Conservation (phyloP, 2,888 invertebrate genomes). For the Lysandra coridon region DNA sequence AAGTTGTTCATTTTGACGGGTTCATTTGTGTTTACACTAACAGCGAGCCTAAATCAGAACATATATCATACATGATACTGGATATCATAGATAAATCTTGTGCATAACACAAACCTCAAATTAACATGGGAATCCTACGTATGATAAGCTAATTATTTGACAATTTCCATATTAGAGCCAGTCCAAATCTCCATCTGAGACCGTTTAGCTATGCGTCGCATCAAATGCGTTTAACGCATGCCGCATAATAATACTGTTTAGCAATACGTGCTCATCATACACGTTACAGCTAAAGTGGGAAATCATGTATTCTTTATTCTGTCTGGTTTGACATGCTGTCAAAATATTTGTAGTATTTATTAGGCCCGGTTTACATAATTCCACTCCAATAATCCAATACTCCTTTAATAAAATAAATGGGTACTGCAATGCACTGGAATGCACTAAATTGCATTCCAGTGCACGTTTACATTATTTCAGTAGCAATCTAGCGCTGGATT, state of each 20-base stretch:
- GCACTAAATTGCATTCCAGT: too few species aligned
- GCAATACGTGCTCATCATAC: slow-evolving; percentile 26
- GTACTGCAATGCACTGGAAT: too few species aligned
- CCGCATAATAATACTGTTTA: slow-evolving; percentile 31
- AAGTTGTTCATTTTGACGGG: too few species aligned
- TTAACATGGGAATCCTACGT: neutral
- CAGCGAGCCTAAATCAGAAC: too few species aligned
- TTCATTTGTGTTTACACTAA: too few species aligned
- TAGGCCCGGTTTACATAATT: too few species aligned
- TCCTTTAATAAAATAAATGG: too few species aligned
- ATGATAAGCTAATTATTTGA: slow-evolving; percentile 1
- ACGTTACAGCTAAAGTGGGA: neutral
- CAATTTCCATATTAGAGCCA: neutral
- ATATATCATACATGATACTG: too few species aligned
- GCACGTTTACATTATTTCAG: too few species aligned
- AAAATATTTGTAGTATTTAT: neutral
- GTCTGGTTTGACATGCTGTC: neutral
- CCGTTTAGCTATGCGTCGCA: slow-evolving; percentile 23
- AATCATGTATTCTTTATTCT: neutral
- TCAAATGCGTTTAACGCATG: slow-evolving; percentile 33
- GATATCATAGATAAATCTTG: too few species aligned
- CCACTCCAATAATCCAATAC: too few species aligned
- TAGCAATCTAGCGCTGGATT: too few species aligned
- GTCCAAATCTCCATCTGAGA: slow-evolving; percentile 25
- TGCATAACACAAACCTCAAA: neutral